phyloP scores from a whole-genome alignment of 64 coral and sea anemone genomes.

The Porites australiensis region DNA sequence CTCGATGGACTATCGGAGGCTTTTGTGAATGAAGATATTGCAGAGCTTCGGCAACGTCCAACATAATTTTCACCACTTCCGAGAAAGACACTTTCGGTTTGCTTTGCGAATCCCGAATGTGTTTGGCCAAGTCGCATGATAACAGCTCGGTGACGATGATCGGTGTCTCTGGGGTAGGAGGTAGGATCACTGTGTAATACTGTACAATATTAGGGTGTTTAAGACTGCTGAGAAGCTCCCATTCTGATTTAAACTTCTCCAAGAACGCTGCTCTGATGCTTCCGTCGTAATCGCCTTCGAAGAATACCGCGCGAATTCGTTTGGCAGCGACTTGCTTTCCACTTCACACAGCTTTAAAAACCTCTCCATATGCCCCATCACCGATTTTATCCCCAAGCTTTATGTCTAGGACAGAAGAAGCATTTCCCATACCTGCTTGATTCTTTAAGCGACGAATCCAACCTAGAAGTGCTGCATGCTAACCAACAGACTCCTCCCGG shows the following conservation, averaged over 20 bases:
- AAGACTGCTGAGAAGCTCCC: conserved; percentile 74
- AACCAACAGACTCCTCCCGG: not conserved
- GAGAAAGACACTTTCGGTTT: conserved; percentile 67
- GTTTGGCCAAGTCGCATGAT: conserved; percentile 67
- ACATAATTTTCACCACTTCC: conserved; percentile 74
- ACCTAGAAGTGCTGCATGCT: no score
- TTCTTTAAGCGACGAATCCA: not conserved
- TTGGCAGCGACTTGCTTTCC: conserved; percentile 79
- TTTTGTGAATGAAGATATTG: conserved; percentile 66
- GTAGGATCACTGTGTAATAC: conserved; percentile 82
- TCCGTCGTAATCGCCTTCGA: conserved; percentile 74
- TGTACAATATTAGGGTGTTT: conserved; percentile 86
- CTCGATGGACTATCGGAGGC: conserved; percentile 8
- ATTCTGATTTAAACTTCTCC: conserved; percentile 76
- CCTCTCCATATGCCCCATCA: conserved; percentile 82
- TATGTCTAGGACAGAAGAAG: conserved; percentile 63
- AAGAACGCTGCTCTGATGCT: conserved; percentile 47
- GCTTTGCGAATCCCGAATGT: conserved; percentile 33
- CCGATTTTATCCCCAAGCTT: conserved; percentile 85
- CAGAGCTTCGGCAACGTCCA: conserved; percentile 79
- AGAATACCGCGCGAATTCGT: conserved; percentile 78
- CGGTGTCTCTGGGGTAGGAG: conserved; percentile 56
- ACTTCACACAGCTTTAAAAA: conserved; percentile 75
- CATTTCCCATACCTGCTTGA: conserved; percentile 57
- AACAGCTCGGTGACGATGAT: conserved; percentile 87